Evolutionary conservation across 2,888 invertebrate genomes (phyloP).

Genomic region (Cosmia trapezina): DNA sequence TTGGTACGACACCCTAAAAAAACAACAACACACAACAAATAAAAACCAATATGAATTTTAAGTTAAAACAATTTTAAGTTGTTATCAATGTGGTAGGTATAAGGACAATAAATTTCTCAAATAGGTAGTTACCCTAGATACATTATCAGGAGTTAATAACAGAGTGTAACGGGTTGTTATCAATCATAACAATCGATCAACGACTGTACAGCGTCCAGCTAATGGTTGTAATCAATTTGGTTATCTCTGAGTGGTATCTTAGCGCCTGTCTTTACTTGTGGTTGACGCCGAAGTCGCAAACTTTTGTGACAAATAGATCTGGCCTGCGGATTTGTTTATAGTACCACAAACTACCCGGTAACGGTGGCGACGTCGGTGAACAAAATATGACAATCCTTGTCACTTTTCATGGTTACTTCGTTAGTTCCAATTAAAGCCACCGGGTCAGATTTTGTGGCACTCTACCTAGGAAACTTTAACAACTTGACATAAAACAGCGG

Average conservation of each 20-base stretch:
- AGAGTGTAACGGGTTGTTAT: slow-evolving; percentile 61
- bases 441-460: too few relatives aligned
- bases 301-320: slow-evolving; percentile 9
- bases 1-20: too few relatives aligned
- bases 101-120: slow-evolving; percentile 59
- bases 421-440: too few relatives aligned
- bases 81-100: slow-evolving; percentile 15
- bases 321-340: background rate
- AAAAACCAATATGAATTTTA: background rate
- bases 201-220: slow-evolving; percentile 51
- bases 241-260: slow-evolving; percentile 68
- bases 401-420: too few relatives aligned
- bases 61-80: slow-evolving; percentile 45
- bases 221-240: slow-evolving; percentile 72
- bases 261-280: slow-evolving; percentile 64
- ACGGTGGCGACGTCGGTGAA: too few relatives aligned
- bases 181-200: slow-evolving; percentile 72
- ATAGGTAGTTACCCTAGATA: slow-evolving; percentile 66
- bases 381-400: too few relatives aligned
- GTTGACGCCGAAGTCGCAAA: slow-evolving; percentile 35
- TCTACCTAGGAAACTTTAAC: background rate
- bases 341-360: too few relatives aligned
- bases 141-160: slow-evolving; percentile 65
- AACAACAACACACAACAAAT: too few relatives aligned
- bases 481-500: background rate